Evolutionary conservation across 2,888 invertebrate genomes (phyloP).

Genomic region (Polyommatus iphigenia): DNA sequence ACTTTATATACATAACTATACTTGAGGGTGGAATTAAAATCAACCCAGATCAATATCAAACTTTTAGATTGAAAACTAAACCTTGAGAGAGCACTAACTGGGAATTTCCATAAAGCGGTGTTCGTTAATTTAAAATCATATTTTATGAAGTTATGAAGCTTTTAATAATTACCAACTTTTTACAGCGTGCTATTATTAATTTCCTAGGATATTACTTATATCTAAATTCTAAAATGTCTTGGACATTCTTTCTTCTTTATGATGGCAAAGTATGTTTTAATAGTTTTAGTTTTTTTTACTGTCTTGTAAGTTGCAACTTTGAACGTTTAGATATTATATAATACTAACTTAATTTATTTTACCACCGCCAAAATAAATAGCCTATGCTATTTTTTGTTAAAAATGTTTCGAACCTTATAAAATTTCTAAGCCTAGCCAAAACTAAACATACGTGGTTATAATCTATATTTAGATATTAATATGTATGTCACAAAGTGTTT

Average conservation of each 20-base stretch:
- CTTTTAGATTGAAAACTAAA: conserved; percentile 43
- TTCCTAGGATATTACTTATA: background rate
- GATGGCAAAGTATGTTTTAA: background rate
- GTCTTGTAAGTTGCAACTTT: background rate
- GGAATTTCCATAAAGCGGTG: conserved; percentile 24
- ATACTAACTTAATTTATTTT: too few relatives aligned
- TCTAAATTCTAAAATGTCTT: background rate
- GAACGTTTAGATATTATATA: too few relatives aligned
- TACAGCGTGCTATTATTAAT: background rate
- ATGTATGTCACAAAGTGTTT: too few relatives aligned
- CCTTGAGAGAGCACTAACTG: conserved; percentile 31
- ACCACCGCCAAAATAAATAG: too few relatives aligned
- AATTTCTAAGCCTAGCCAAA: too few relatives aligned
- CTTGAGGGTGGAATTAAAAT: conserved; percentile 39
- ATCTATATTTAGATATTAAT: too few relatives aligned
- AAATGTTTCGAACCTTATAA: too few relatives aligned
- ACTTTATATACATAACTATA: conserved; percentile 37
- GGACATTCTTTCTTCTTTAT: background rate
- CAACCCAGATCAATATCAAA: conserved; percentile 39
- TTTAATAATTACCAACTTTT: conserved; percentile 20
- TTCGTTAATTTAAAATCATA: conserved; percentile 26
- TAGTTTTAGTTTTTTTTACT: background rate
- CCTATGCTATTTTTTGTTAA: too few relatives aligned
- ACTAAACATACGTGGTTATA: too few relatives aligned
- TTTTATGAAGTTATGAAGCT: conserved; percentile 15